phyloP scores from a whole-genome alignment of 2,888 invertebrate species.

The Pycnomerus fuliginosus region DNA sequence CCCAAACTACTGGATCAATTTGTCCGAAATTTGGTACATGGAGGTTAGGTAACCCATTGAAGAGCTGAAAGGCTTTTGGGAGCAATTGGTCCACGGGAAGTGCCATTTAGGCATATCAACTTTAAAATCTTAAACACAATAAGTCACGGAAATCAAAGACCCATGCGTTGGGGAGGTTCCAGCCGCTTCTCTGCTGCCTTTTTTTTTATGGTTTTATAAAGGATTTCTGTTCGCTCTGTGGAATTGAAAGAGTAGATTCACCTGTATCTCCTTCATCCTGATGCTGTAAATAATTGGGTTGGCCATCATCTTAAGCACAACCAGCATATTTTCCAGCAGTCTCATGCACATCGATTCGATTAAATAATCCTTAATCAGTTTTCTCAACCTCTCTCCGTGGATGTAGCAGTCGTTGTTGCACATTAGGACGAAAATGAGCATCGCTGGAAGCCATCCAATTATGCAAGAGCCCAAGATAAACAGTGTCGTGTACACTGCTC shows the following conservation, averaged over 20 bases:
- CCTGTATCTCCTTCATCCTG: constrained; percentile 65
- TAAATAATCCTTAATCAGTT: constrained; percentile 30
- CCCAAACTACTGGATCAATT: no score
- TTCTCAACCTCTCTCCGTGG: constrained; percentile 31
- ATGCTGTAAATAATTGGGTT: constrained; percentile 69
- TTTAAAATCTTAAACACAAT: no score
- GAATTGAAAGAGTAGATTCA: constrained; percentile 32
- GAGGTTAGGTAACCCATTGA: no score
- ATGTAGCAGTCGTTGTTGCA: constrained; percentile 52
- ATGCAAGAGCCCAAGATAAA: constrained; percentile 62
- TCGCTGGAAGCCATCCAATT: constrained; percentile 64
- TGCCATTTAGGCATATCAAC: no score
- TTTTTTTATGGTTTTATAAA: no score
- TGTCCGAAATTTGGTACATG: no score
- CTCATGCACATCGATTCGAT: constrained; percentile 31
- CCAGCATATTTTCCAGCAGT: constrained; percentile 54
- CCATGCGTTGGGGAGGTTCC: no score
- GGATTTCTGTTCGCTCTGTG: no score
- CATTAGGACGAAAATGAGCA: constrained; percentile 58
- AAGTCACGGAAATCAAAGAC: no score
- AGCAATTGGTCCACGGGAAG: no score
- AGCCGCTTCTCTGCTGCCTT: no score
- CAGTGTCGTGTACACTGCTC: constrained; percentile 63
- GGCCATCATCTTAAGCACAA: constrained; percentile 62
- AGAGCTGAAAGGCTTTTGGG: no score